Percentiles rank a stretch among this genome's conserved stretches.
Conservation (phyloP, 2,113 vertebrate genomes). For the Leucopsar rothschildi region DNA sequence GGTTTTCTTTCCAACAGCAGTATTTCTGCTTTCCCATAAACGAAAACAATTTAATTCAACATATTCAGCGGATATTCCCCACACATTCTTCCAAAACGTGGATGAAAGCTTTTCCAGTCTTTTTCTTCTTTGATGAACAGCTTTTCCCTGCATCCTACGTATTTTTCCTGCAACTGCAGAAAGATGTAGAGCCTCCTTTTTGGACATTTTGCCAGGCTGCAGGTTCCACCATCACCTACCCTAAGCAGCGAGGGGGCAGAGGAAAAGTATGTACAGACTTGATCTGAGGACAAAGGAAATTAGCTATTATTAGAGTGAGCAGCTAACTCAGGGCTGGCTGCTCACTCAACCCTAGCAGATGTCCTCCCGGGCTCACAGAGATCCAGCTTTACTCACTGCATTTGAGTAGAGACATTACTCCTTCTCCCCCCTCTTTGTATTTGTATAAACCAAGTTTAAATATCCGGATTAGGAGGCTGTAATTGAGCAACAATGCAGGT, state of each 20-base stretch:
- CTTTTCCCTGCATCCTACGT: background rate
- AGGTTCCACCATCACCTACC: background rate
- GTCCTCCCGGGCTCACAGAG: background rate
- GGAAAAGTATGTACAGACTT: background rate
- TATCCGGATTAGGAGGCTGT: background rate
- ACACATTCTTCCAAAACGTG: background rate
- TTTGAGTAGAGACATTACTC: background rate
- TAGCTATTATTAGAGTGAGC: background rate
- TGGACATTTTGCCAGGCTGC: background rate
- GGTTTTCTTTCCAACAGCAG: background rate
- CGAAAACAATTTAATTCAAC: background rate
- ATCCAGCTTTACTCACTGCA: background rate
- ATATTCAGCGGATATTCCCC: rapidly evolving
- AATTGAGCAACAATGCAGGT: background rate
- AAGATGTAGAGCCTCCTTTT: background rate
- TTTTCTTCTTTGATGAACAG: background rate
- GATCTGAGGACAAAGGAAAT: background rate
- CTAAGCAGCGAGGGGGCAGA: background rate
- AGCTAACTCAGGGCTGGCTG: background rate
- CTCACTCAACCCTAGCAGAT: background rate
- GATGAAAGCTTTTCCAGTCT: background rate
- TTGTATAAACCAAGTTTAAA: background rate
- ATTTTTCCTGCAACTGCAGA: background rate
- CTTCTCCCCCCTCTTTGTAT: background rate
- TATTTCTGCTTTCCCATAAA: background rate